Conservation (phyloP, 92 coral and sea anemone species). For the Micromussa lordhowensis region DNA sequence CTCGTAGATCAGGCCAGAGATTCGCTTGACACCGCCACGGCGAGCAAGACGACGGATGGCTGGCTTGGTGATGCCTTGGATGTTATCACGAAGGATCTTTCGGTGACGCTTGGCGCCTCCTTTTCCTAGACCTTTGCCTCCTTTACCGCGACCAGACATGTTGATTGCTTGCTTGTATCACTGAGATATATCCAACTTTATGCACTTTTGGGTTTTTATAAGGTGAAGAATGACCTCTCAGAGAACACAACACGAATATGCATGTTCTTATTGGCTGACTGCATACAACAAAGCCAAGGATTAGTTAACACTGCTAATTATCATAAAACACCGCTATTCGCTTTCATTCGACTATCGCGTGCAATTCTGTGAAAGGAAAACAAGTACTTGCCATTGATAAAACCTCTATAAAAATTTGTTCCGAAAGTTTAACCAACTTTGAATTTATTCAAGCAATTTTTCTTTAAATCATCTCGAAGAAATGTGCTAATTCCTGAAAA, state of each 20-base stretch:
- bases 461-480: neutral
- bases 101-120: conserved; percentile 99
- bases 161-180: neutral
- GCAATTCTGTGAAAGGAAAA: too few relatives aligned
- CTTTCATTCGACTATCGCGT: too few relatives aligned
- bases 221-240: too few relatives aligned
- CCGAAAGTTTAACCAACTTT: neutral
- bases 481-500: neutral
- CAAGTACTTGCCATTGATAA: neutral
- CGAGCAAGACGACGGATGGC: conserved; percentile 96
- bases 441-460: neutral
- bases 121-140: conserved; percentile 98
- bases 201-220: too few relatives aligned
- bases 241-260: too few relatives aligned
- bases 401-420: neutral
- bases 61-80: conserved; percentile 92
- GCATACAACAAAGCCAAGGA: neutral
- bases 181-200: too few relatives aligned
- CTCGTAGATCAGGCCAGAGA: conserved; percentile 83
- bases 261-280: neutral
- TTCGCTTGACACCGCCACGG: conserved; percentile 94
- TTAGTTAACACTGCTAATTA: neutral
- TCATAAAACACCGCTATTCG: too few relatives aligned
- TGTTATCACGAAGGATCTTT: conserved; percentile 67
- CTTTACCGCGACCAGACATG: conserved; percentile 92